These are phyloP conservation scores for Amniataba percoides DNA, from an alignment of 2,797 vertebrate species.

Conservation along the genomic window DNA sequence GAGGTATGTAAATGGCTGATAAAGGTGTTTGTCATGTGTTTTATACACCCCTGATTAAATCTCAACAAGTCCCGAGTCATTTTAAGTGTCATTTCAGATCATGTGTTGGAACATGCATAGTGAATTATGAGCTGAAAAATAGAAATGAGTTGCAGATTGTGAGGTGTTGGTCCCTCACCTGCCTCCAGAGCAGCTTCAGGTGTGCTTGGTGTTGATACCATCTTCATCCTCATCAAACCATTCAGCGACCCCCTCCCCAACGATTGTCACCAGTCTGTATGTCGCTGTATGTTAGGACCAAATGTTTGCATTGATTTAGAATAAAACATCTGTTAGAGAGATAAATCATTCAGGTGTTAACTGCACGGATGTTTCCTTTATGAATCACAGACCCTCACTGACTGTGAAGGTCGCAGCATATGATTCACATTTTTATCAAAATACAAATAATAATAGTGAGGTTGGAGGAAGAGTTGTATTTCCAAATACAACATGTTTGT, in stretches of 20 bases:
- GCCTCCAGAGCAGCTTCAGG: too few relatives aligned
- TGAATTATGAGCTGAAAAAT: not conserved
- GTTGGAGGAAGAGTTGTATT: not conserved
- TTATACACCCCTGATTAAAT: not conserved
- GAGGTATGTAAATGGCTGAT: conserved; percentile 83
- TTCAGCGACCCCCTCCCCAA: too few relatives aligned
- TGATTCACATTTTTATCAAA: not conserved
- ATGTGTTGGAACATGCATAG: not conserved
- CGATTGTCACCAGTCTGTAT: too few relatives aligned
- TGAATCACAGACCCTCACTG: not conserved
- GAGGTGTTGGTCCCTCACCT: too few relatives aligned
- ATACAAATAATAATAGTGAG: not conserved
- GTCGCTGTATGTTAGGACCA: not conserved
- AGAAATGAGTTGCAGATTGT: too few relatives aligned
- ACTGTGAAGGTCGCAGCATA: too few relatives aligned
- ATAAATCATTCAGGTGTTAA: not conserved
- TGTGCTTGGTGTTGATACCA: too few relatives aligned
- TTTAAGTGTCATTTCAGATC: not conserved
- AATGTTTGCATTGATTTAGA: not conserved
- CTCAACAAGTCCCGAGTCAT: not conserved
- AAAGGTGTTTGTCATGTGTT: conserved; percentile 11
- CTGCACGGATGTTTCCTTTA: too few relatives aligned
- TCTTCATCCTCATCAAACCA: too few relatives aligned
- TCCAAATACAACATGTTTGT: not conserved
- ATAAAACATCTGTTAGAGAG: not conserved